A percentile compares a stretch with the other conserved stretches of the same genome.
Evolutionary conservation across 2,797 vertebrate genomes (phyloP).

Genomic region (Capromys pilorides): DNA sequence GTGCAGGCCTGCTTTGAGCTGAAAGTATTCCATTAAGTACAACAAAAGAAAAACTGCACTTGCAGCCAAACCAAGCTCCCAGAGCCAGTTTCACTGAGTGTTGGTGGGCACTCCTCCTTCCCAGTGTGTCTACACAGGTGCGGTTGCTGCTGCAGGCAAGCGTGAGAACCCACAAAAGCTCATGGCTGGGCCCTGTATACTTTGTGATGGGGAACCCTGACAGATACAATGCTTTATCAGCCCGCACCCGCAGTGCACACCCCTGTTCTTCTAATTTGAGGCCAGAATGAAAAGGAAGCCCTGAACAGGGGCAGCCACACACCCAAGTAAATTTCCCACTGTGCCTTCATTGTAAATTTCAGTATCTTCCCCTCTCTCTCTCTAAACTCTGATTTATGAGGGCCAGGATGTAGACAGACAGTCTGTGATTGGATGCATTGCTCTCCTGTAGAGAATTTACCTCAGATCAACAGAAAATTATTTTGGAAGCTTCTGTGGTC

Average conservation of each 20-base stretch:
- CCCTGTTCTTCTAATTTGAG: constrained; percentile 71
- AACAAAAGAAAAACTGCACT: background rate
- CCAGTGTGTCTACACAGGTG: background rate
- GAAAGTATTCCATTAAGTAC: background rate
- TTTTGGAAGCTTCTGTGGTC: constrained; percentile 85
- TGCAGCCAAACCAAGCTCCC: background rate
- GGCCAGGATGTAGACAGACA: constrained; percentile 90
- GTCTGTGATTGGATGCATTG: constrained; percentile 89
- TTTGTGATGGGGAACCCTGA: background rate
- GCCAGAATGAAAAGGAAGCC: constrained; percentile 9
- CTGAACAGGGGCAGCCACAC: background rate
- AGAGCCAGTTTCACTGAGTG: background rate
- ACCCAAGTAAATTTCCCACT: constrained; percentile 18
- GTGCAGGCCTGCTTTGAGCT: fast-evolving
- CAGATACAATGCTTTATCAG: constrained; percentile 63
- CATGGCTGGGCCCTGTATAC: background rate
- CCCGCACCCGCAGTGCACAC: constrained; percentile 52
- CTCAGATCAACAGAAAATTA: constrained; percentile 90
- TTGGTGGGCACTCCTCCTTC: background rate
- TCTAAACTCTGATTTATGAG: constrained; percentile 92
- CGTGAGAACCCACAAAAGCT: background rate
- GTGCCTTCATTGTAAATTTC: constrained; percentile 79
- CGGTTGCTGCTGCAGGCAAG: constrained; percentile 12
- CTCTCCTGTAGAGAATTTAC: constrained; percentile 87
- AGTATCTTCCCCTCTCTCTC: constrained; percentile 81